Conservation (phyloP, 2,797 vertebrate species). For the Chloroceryle inda region DNA sequence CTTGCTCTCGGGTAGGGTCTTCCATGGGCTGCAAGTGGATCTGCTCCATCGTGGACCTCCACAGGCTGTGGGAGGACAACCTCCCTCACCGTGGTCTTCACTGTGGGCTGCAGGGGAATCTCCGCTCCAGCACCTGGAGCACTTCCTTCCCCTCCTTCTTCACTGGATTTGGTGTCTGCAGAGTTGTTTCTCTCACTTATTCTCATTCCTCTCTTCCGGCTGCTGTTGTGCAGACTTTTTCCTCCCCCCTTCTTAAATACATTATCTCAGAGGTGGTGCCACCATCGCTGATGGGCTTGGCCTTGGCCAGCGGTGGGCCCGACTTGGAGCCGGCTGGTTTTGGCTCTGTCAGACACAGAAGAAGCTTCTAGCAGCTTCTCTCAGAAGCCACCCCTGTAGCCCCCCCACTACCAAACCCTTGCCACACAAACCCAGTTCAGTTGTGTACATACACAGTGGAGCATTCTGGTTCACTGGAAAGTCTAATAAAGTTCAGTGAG, state of each 20-base stretch:
- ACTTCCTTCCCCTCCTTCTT: not conserved
- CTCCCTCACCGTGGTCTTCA: fast-evolving
- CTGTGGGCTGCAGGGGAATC: not conserved
- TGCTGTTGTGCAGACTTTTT: not conserved
- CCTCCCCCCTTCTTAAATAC: not conserved
- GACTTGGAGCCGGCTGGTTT: fast-evolving
- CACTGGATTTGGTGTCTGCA: not conserved
- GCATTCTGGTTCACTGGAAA: not conserved
- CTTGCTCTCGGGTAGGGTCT: not conserved
- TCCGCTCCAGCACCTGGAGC: not conserved
- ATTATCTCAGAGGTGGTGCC: not conserved
- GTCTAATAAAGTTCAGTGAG: not conserved
- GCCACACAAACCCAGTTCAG: not conserved
- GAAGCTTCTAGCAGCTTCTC: not conserved
- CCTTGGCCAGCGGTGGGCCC: not conserved
- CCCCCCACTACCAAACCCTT: not conserved
- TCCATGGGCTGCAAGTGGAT: not conserved
- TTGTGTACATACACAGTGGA: not conserved
- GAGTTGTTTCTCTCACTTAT: not conserved
- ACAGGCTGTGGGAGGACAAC: not conserved
- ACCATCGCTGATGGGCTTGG: not conserved
- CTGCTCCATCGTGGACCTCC: not conserved
- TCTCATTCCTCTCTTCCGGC: not conserved
- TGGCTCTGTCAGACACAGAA: not conserved
- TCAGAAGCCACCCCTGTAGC: not conserved